Base-by-base conservation (phyloP, 1,140 invertebrate species). In the Drosophila orosa region DNA sequence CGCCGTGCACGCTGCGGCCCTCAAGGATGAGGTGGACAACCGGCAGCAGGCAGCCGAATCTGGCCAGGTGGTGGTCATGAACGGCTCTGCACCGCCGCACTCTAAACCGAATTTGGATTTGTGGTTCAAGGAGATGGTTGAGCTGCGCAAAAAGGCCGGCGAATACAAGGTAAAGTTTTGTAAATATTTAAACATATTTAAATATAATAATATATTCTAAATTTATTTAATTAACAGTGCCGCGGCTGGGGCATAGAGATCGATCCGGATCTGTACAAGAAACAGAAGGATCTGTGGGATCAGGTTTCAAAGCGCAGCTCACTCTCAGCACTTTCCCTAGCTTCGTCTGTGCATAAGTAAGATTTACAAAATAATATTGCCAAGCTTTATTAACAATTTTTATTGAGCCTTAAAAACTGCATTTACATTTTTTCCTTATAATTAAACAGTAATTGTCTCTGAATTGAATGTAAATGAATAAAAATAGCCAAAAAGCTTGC, bases 161-260 rank as follows among this genome's bases (percentile, higher is more conserved):
- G 96, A 98, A 92, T 98, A 98, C 93, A 97, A 97, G 95, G 96
- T 97, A 94, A 93, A 92, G 3, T 8, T 5, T 4, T 9, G 9
- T 0, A 6, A 35, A 24, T 27, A 4, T 7, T 10, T 8, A 3
- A 24, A 4, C 8, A 8, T 9, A 8, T 25, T n/a, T 9, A 45
- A 47, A 47, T 27, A 15, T n/a, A n/a, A n/a, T n/a, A n/a, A n/a
- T n/a, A n/a, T 25, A 15, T 19, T 19, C 1, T 44, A 3, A 8
- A 3, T 9, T 44, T 2, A 24, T 1, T 27, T n/a, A 4, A 3
- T 27, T 12, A 93, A 77, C 92, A 97, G 96, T 95, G 96, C 92
- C 96, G 97, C 90, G 97, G 97, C 89, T 98, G 97, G 97, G 96
- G 96, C 79, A 95, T 95, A 74, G 96, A 97, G 93, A 94, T 97